Conservation (phyloP, 1,140 invertebrate genomes). For the Plectus sambesii region DNA sequence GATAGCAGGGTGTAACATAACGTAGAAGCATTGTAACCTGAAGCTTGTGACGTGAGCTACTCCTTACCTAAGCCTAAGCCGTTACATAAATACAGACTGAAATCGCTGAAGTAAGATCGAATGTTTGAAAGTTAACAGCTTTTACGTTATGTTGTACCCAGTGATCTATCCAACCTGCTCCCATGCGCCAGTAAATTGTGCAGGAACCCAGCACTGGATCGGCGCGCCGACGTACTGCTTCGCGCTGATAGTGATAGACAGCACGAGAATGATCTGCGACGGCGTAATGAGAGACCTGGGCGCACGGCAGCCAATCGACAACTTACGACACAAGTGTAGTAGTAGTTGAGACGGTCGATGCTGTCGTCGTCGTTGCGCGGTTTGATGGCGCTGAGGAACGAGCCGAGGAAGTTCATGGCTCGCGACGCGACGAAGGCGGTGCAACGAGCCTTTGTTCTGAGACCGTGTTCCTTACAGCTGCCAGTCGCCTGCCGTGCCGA, state of each 20-base stretch:
- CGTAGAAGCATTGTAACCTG: slow-evolving; percentile 9
- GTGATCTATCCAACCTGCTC: not conserved
- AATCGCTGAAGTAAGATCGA: not conserved
- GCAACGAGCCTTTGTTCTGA: too few relatives aligned
- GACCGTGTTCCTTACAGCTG: too few relatives aligned
- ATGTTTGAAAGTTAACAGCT: not conserved
- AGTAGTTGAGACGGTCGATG: slow-evolving; percentile 51
- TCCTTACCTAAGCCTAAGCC: not conserved
- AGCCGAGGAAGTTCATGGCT: slow-evolving; percentile 31
- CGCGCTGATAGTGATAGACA: slow-evolving; percentile 42
- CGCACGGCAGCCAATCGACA: too few relatives aligned
- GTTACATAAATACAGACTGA: not conserved
- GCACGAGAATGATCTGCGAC: slow-evolving; percentile 50
- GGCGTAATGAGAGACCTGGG: too few relatives aligned
- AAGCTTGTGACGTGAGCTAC: slow-evolving; percentile 3
- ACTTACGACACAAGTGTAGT: slow-evolving; percentile 50
- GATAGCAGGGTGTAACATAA: too few relatives aligned
- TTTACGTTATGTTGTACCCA: not conserved
- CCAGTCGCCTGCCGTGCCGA: too few relatives aligned
- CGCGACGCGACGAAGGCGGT: too few relatives aligned
- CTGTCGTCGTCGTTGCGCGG: slow-evolving; percentile 50
- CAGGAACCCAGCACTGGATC: slow-evolving; percentile 43
- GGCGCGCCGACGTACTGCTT: slow-evolving; percentile 39
- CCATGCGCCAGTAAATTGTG: slow-evolving; percentile 17
- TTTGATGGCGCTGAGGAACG: slow-evolving; percentile 30